Base-by-base conservation (phyloP, 2,797 vertebrate species). In the Acestrorhynchus altus region DNA sequence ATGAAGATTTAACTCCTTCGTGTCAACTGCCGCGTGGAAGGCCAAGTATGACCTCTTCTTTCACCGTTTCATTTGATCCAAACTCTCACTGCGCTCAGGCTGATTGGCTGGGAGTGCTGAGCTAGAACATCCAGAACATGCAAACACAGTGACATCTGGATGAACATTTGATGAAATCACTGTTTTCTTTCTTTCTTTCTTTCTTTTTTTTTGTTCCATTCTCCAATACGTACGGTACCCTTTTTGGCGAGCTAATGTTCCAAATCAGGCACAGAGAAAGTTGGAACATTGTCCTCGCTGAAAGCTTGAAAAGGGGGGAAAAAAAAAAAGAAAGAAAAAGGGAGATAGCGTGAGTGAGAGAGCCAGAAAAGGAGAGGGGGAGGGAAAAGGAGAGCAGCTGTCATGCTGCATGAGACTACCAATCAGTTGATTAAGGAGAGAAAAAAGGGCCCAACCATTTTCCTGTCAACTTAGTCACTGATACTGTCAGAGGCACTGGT, bases 351-450 rank as follows among this genome's bases (percentile, higher is more conserved):
- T 49, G 47, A 49, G 11, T 4, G 44, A 74, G 24, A 47, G 59
- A 59, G 64, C 47, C 60, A 51, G 28, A 28, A 12, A 46, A 22
- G 8, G n/a, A 16, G 5, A 13, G 69, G 28, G 35, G 57, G 4
- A 63, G 22, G 61, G 15, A 44, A 59, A 24, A 49, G 61, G 24
- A 61, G 60, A 61, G 70, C 72, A 78, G 60, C 65, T 74, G 81
- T 74, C 81, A 74, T 57, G 65, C 59, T 67, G 73, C 59, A 78
- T 66, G 52, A 84, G 47, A 79, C 76, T 57, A 83, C 64, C 77
- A 85, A 85, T 75, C 65, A 79, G 74, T 46, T 47, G 47, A 81
- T 81, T 83, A 83, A 63, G 44, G 59, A 44, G 66, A 49, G 66
- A 76, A 65, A 61, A 67, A 54, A 77, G 65, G 22, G 60, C 20